phyloP scores from a whole-genome alignment of 2,113 vertebrate genomes.

The Ardeotis arabs region DNA sequence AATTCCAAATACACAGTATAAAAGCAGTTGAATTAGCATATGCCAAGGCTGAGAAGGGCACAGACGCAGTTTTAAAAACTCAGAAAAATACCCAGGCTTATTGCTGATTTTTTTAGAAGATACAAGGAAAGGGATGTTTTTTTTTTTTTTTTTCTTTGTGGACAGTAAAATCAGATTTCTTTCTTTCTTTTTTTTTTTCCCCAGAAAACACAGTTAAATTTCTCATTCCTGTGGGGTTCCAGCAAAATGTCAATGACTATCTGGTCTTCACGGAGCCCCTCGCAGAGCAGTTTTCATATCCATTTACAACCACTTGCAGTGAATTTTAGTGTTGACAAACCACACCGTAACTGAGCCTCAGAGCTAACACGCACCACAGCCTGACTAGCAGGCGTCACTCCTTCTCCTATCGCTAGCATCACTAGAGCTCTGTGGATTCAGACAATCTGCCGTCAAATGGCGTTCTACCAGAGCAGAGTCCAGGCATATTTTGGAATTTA shows the following conservation, averaged over 20 bases:
- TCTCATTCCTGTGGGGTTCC: neutral
- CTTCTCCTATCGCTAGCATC: neutral
- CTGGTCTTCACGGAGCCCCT: neutral
- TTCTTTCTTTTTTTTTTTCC: neutral
- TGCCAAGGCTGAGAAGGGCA: neutral
- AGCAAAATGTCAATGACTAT: neutral
- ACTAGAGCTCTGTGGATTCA: neutral
- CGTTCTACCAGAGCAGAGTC: neutral
- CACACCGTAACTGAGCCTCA: neutral
- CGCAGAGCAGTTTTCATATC: neutral
- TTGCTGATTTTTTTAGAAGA: neutral
- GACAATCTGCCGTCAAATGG: neutral
- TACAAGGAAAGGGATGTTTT: accelerated
- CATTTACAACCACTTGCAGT: neutral
- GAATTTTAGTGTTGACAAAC: neutral
- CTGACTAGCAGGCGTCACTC: neutral
- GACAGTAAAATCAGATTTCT: neutral
- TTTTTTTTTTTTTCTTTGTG: neutral
- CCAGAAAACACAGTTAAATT: neutral
- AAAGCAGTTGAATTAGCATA: neutral
- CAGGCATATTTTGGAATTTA: neutral
- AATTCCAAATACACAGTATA: neutral
- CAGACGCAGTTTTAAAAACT: neutral
- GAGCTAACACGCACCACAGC: neutral
- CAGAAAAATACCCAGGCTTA: neutral